A percentile compares a stretch with the other conserved stretches of the same genome.
phyloP scores from a whole-genome alignment of 2,888 invertebrate genomes.

The Acholoe squamosa region DNA sequence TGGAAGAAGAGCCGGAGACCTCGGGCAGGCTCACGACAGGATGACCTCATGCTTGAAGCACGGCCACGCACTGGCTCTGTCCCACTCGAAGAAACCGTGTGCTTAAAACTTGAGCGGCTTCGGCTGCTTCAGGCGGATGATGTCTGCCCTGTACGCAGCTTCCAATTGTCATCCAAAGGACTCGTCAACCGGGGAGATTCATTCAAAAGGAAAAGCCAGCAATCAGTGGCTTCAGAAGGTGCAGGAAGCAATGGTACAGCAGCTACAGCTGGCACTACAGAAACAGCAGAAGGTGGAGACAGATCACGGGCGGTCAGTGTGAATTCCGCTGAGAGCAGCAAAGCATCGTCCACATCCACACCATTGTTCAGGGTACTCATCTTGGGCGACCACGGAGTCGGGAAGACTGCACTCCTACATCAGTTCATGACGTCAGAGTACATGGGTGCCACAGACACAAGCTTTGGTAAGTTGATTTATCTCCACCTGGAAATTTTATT shows the following conservation, averaged over 20 bases:
- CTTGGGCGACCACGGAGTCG: conserved; percentile 88
- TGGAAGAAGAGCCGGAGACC: conserved; percentile 76
- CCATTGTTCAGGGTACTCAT: conserved; percentile 87
- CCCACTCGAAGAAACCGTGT: conserved; percentile 69
- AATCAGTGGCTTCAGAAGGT: conserved; percentile 88
- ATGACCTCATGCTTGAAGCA: conserved; percentile 4
- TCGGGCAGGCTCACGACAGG: conserved; percentile 49
- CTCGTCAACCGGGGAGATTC: conserved; percentile 97
- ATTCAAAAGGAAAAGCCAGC: conserved; percentile 92
- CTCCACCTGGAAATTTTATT: no score
- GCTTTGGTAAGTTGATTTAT: conserved; percentile 79
- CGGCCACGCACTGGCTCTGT: conserved; percentile 73
- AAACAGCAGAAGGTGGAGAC: conserved; percentile 48
- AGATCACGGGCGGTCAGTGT: conserved; percentile 69
- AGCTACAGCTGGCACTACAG: conserved; percentile 58
- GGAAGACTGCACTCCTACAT: conserved; percentile 88
- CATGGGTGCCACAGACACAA: conserved; percentile 89
- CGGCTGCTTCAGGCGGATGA: conserved; percentile 67
- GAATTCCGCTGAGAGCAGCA: conserved; percentile 88
- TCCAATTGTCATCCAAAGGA: conserved; percentile 95
- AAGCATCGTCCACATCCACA: conserved; percentile 64
- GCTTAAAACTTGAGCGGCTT: conserved; percentile 68
- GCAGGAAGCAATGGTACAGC: conserved; percentile 85
- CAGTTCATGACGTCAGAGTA: conserved; percentile 90
- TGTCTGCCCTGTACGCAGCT: conserved; percentile 88